Evolutionary conservation across 2,113 vertebrate genomes (phyloP), one percentile per base, ranked within the genome.

Genomic region (Dinomys branickii): DNA sequence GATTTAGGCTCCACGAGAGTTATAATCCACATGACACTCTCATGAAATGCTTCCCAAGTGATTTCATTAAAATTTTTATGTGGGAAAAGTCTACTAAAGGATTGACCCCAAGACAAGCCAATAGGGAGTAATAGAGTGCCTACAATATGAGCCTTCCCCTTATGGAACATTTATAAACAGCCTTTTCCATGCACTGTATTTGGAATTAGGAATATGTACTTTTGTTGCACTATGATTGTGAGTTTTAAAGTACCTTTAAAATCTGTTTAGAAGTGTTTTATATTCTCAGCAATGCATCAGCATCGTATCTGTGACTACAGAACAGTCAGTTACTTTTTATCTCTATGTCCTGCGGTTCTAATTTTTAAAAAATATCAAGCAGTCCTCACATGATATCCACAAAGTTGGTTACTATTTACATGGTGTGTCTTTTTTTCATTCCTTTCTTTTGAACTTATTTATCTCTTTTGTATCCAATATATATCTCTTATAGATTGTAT

Each of bases 51-150:
- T 94, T 92, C 82, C 28, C 82, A 63, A 77, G 65, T 83, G 58
- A 85, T 94, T 95, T 91, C 71, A 91, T 85, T 91, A 93, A 84
- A 95, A 75, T 35, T 88, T 95, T 63, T 90, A 63, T 59, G 19
- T 85, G 38, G 41, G 78, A 85, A 88, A 93, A 59, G 2, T 67
- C 65, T 73, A 20, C 8, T 92, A 69, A 95, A 78, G n/a, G 63
- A 82, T 11, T 92, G 67, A 92, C 63, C 84, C 14, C 67, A 82
- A 92, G 77, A 94, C 28, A 95, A 85, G 13, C 33, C 56, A 81
- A 19, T 0, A 92, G 56, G 61, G 38, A 89, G 30, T 50, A 67
- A 44, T 7, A 67, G 1, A 58, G 10, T 54, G 41, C 24, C 52
- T 82, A 59, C 3, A 69, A 58, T 38, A 77, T 35, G 3, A 92